phyloP scores from a whole-genome alignment of 2,888 invertebrate genomes.

The Diogma glabrata region DNA sequence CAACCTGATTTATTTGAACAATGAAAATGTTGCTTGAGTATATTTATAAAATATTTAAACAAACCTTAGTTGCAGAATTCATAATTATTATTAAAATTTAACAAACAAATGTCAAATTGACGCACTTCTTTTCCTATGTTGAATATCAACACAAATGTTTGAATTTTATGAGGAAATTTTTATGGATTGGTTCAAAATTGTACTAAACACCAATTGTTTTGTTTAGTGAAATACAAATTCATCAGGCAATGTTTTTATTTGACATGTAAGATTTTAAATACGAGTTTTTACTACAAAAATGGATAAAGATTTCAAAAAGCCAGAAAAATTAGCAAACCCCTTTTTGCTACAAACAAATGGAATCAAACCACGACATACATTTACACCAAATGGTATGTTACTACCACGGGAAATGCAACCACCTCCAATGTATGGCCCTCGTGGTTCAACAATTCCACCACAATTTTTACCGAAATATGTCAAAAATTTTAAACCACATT shows the following conservation, averaged over 20 bases:
- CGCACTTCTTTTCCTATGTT: no score
- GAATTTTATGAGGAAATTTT: no score
- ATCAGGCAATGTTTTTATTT: not conserved
- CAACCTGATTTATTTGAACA: conserved; percentile 53
- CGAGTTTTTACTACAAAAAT: not conserved
- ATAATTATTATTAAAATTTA: conserved; percentile 18
- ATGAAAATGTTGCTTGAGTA: not conserved
- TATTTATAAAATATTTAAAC: conserved; percentile 17
- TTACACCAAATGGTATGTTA: conserved; percentile 33
- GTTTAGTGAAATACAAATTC: not conserved
- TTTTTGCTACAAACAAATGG: not conserved
- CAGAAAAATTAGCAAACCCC: not conserved
- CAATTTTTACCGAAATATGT: conserved; percentile 21
- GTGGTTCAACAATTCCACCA: conserved; percentile 32
- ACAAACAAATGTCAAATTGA: conserved; percentile 7
- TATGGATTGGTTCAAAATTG: no score
- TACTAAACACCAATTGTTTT: no score
- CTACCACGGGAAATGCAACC: conserved; percentile 31
- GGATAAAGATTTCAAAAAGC: not conserved
- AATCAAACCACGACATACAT: conserved; percentile 21
- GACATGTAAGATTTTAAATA: not conserved
- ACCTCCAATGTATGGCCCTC: conserved; percentile 35
- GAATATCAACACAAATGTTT: no score
- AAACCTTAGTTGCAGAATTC: conserved; percentile 37
- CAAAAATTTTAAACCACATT: conserved; percentile 2